These are phyloP conservation scores for Troides aeacus DNA, from an alignment of 2,888 invertebrate genomes.

Conservation along the genomic window DNA sequence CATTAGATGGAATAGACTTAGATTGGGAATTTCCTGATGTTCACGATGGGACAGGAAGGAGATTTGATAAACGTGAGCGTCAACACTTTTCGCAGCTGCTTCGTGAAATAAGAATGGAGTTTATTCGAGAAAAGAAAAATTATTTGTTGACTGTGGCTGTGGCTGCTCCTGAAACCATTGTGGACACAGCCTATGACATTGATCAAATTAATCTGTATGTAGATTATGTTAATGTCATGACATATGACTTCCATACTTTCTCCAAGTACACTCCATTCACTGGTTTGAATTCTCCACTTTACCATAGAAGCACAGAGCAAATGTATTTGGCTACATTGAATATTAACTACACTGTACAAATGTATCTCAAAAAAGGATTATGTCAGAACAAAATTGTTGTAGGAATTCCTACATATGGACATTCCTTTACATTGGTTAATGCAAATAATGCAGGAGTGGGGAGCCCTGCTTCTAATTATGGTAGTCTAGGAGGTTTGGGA, in stretches of 20 bases:
- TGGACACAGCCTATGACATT: constrained; percentile 88
- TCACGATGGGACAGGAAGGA: constrained; percentile 35
- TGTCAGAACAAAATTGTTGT: constrained; percentile 88
- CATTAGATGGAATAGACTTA: constrained; percentile 86
- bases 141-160: constrained; percentile 88
- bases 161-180: constrained; percentile 87
- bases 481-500: constrained; percentile 84
- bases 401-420: constrained; percentile 94
- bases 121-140: constrained; percentile 78
- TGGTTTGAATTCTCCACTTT: constrained; percentile 91
- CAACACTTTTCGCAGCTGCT: constrained; percentile 88
- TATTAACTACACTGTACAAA: constrained; percentile 88
- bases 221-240: constrained; percentile 94
- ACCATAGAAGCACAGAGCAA: constrained; percentile 79
- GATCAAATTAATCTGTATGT: constrained; percentile 88
- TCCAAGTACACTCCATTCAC: constrained; percentile 88
- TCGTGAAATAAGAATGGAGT: constrained; percentile 85
- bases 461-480: constrained; percentile 86
- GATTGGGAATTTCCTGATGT: constrained; percentile 94
- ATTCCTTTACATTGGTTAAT: constrained; percentile 86
- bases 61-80: constrained; percentile 70
- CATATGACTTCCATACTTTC: constrained; percentile 93
- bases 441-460: constrained; percentile 82
- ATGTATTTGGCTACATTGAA: constrained; percentile 86
- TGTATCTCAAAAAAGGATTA: constrained; percentile 88